phyloP scores from a whole-genome alignment of 2,888 invertebrate genomes.

The Hyposoter dolosus region DNA sequence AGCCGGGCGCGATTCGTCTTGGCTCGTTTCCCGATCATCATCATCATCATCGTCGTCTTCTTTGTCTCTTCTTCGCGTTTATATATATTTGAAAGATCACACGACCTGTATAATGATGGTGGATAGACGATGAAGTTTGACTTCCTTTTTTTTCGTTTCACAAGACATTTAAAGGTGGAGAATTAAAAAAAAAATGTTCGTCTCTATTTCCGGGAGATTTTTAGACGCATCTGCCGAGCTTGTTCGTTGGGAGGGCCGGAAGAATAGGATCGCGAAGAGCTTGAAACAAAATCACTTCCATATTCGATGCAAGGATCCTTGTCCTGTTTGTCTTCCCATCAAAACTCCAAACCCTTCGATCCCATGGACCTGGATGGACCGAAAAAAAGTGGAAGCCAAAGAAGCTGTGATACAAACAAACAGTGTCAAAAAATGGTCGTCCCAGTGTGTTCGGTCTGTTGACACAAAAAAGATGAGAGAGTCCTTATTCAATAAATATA shows the following conservation, averaged over 20 bases:
- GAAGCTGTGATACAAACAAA: constrained; percentile 2
- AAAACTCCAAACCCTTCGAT: constrained; percentile 28
- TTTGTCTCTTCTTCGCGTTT: constrained; percentile 5
- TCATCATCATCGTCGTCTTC: constrained; percentile 4
- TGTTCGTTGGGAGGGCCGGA: constrained; percentile 45
- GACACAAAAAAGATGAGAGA: constrained; percentile 1
- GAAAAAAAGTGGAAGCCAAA: not conserved
- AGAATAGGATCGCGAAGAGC: constrained; percentile 30
- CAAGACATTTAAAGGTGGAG: not conserved
- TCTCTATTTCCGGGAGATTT: constrained; percentile 57
- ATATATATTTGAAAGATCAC: constrained; percentile 3
- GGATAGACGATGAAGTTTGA: constrained; percentile 1
- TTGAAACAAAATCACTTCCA: constrained; percentile 61
- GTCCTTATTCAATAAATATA: not conserved
- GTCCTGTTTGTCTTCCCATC: constrained; percentile 62
- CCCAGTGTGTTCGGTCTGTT: not conserved
- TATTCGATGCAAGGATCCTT: constrained; percentile 36
- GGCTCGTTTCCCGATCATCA: constrained; percentile 57
- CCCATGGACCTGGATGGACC: constrained; percentile 3
- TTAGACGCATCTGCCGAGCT: constrained; percentile 60
- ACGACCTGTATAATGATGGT: not conserved
- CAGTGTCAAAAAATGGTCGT: not conserved
- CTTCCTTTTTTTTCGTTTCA: not conserved
- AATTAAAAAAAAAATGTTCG: not conserved
- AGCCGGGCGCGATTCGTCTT: constrained; percentile 47